Base-by-base conservation (phyloP, 2,113 vertebrate species). In the Cavia aperea region DNA sequence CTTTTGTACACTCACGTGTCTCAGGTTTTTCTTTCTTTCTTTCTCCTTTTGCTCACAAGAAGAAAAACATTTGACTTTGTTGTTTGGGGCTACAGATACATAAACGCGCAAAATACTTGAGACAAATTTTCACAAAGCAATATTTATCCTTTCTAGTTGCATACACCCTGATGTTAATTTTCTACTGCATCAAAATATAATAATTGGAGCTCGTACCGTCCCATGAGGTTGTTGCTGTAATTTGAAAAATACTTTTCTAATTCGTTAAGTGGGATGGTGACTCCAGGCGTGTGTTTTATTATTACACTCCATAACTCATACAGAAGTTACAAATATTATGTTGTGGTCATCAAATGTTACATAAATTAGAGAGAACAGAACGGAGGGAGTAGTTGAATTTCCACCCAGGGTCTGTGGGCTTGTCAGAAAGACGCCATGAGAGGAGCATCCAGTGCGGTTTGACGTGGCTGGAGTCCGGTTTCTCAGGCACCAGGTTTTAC, bases 161-260 rank as follows among this genome's bases (percentile, higher is more conserved):
- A 72, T 46, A 49, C 0, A 79, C 12, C 70, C 54, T 62, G 56
- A 84, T 85, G 24, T 73, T 92, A 77, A 91, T 78, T 92, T 96
- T 72, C 73, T 4, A 56, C 51, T 36, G 43, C 29, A 92, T 83
- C 56, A 91, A 83, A 88, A 92, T 87, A 75, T 58, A 43, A 33
- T 58, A 91, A 82, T 3, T 81, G 19, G 39, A 56, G 13, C 79
- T 62, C 56, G 62, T 58, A 78, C 78, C 39, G 24, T 77, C 86
- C 16, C 31, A 90, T 54, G 77, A 94, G 54, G 13, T 51, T 95
- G 70, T 9, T 36, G 77, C 24, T 5, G 24, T 68, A 62, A 84
- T 77, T 60, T 93, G 77, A 94, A 96, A 96, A 84, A 36, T 62
- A n/a, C 29, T 51, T 92, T 58, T 33, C 39, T 65, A 77, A n/a